These are phyloP conservation scores for Microplitis deprimator DNA, from an alignment of 2,888 invertebrate genomes.

Conservation along the genomic window DNA sequence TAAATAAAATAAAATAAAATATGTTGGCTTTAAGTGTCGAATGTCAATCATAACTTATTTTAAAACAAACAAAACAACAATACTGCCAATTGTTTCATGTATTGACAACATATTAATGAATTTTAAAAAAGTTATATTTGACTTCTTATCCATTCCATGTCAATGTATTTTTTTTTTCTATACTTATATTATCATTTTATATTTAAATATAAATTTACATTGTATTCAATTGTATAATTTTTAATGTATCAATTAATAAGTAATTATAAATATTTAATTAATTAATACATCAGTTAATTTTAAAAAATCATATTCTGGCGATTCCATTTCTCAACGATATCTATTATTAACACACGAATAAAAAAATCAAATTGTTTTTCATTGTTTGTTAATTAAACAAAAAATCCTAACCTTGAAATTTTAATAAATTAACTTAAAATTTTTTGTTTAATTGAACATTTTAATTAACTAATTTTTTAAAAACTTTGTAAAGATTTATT, in stretches of 20 bases:
- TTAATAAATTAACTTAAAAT: too few species aligned
- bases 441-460: background rate
- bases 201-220: background rate
- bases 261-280: slow-evolving; percentile 42
- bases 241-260: slow-evolving; percentile 47
- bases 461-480: too few species aligned
- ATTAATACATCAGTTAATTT: slow-evolving; percentile 50
- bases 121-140: background rate
- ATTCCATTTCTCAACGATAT: slow-evolving; percentile 53
- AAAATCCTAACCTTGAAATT: background rate
- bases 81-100: too few species aligned
- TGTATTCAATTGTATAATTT: slow-evolving; percentile 34
- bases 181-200: background rate
- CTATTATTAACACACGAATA: slow-evolving; percentile 36
- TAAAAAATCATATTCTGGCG: slow-evolving; percentile 47
- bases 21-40: background rate
- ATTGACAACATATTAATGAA: too few species aligned
- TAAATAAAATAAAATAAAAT: background rate
- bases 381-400: background rate
- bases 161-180: background rate
- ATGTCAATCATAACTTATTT: background rate
- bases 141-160: background rate
- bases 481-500: background rate
- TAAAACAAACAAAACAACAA: background rate
- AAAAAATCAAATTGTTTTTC: slow-evolving; percentile 26